Base-by-base conservation (phyloP, 1,140 invertebrate genomes). In the Drosophila carrolli region DNA sequence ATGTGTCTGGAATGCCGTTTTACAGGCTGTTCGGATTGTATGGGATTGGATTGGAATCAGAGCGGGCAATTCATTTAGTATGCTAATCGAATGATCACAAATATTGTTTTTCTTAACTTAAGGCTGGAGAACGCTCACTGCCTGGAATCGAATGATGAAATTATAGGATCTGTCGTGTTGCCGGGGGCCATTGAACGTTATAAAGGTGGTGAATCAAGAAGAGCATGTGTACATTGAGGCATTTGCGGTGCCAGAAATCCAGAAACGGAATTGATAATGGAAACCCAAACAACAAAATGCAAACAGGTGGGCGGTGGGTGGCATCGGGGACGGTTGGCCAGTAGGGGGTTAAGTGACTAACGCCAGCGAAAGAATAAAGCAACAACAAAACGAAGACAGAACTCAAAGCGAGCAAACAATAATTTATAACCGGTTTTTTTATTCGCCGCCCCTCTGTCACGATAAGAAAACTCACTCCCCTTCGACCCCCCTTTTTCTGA, bases 381-480 rank as follows among this genome's bases (percentile, higher is more conserved):
- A 48, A 40, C 55, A 63, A 46, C 27, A 60, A 19, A 62, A 38
- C 58, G 23, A 56, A 74, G 76, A 40, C 67, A 73, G 68, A 67
- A 81, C 75, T 63, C 44, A 56, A 54, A 65, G 51, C 56, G 56
- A 84, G 46, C 65, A 70, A 74, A 70, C 48, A 78, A 75, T 57
- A 84, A 66, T 57, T 74, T 75, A 75, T 68, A 86, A 88, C 82
- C 79, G 83, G 82, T 86, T 83, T 46, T 54, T 54, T 61, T 63
- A 32, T 68, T 59, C 35, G 44, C 55, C 46, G 44, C 66, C 38
- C 44, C 67, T 38, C 68, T 58, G 53, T 60, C 48, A 23, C 82
- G 82, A 85, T 88, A 85, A 85, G 68, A 78, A 37, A 50, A 14
- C 56, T 55, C 47, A 46, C 14, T 55, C 50, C 48, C 54, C 44